Base-by-base conservation (phyloP, 1,140 invertebrate genomes). In the Nephila pilipes region DNA sequence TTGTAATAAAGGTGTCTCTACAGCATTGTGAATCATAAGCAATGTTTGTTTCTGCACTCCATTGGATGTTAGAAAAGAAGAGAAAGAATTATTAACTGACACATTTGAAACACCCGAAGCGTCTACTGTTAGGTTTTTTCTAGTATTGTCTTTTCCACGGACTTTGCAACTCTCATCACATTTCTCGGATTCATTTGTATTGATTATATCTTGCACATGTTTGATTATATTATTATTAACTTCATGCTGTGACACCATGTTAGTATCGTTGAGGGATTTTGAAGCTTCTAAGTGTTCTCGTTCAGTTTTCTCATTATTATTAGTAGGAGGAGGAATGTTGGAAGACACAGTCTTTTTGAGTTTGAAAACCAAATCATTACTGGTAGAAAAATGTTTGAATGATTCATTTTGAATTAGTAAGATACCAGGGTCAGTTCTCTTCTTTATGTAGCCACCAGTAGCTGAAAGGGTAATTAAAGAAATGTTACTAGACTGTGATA, bases 361-460 rank as follows among this genome's bases (percentile, higher is more conserved):
- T 93, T 93, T 93, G 85, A 93, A 85, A 79, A 93, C 81, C 91
- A 93, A 93, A 87, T 93, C 91, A 87, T 87, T 93, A 75, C 60
- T 93, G 54, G 65, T 80, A 14, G 91, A 46, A 38, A 79, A 87
- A n/a, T 81, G 54, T 93, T 93, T 93, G 90, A 92, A 63, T 36
- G 90, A 32, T 92, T 92, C 90, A 85, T 92, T 92, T 93, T 87
- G 46, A 46, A 87, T 69, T 58, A 93, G 60, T 36, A 87, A 32
- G 22, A 38, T 18, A 87, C 91, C 91, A 87, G 91, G 83, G 54
- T 93, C 85, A 60, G 85, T 55, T 93, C 46, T 93, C 89, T 91
- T 91, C 91, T 93, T 93, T 85, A 93, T 87, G 91, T 60, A 93
- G 91, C 91, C 91, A 93, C 91, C 83, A 60, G 91, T 85, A 93